Percentiles rank a stretch among this genome's conserved stretches.
These are phyloP conservation scores for Leptodactylus fuscus DNA, from an alignment of 2,113 vertebrate genomes.

Conservation along the genomic window DNA sequence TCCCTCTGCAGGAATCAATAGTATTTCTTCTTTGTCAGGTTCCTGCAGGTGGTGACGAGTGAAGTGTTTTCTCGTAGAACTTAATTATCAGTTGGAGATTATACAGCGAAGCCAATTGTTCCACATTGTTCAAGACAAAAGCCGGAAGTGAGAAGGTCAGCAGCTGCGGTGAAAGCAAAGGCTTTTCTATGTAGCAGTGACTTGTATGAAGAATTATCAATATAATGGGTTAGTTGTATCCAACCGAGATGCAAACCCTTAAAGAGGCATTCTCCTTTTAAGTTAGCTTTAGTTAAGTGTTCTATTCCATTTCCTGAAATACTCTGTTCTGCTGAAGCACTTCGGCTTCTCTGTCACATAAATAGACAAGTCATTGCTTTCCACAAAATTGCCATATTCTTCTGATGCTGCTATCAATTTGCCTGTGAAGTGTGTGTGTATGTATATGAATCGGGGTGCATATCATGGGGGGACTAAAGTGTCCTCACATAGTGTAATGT, in stretches of 20 bases:
- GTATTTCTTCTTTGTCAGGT: slow-evolving; percentile 20
- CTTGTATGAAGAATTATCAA: background rate
- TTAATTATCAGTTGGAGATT: slow-evolving; percentile 24
- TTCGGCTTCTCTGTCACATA: too few species aligned
- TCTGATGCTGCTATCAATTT: too few species aligned
- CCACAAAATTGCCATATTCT: too few species aligned
- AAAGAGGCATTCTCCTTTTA: background rate
- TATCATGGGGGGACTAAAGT: too few species aligned
- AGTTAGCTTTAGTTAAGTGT: background rate
- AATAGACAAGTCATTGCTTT: too few species aligned
- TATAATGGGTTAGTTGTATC: background rate
- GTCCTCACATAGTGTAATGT: too few species aligned
- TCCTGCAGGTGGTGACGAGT: background rate
- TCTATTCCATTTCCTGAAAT: too few species aligned
- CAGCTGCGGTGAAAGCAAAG: background rate
- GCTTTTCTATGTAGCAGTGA: background rate
- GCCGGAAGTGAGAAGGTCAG: background rate
- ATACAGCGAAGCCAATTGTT: background rate
- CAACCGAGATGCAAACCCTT: background rate
- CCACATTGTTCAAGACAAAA: background rate
- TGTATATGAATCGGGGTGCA: too few species aligned
- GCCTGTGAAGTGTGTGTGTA: too few species aligned
- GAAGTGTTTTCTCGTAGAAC: background rate
- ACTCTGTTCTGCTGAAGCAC: too few species aligned
- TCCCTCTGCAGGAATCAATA: slow-evolving; percentile 8